These are phyloP conservation scores for Tipula unca DNA, from an alignment of 2,888 invertebrate genomes.

Conservation along the genomic window DNA sequence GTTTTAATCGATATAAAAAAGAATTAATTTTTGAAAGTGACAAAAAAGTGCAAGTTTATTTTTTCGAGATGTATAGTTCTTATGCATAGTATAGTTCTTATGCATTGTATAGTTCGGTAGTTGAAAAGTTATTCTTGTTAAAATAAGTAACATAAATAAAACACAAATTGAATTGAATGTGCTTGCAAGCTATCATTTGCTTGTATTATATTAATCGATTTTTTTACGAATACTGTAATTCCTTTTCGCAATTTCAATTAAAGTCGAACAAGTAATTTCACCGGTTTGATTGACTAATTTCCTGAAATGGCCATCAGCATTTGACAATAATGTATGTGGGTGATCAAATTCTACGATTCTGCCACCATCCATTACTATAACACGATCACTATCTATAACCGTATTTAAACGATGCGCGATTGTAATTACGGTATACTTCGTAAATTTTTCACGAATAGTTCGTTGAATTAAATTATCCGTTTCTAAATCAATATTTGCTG, in stretches of 20 bases:
- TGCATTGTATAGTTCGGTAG: too few species aligned
- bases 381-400: constrained; percentile 81
- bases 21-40: too few species aligned
- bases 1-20: too few species aligned
- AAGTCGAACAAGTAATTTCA: constrained; percentile 42
- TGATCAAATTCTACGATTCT: constrained; percentile 64
- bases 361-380: constrained; percentile 75
- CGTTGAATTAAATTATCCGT: constrained; percentile 80
- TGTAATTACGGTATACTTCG: constrained; percentile 76
- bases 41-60: too few species aligned
- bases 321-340: constrained; percentile 56
- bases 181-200: too few species aligned
- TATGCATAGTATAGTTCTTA: too few species aligned
- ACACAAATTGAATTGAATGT: too few species aligned
- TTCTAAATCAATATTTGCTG: constrained; percentile 72
- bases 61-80: too few species aligned
- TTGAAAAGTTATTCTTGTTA: too few species aligned
- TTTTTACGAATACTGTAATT: background rate
- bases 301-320: constrained; percentile 51
- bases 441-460: constrained; percentile 72
- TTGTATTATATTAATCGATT: background rate
- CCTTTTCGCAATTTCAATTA: background rate
- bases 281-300: constrained; percentile 64
- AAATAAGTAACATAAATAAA: too few species aligned
- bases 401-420: constrained; percentile 88